Evolutionary conservation across 2,113 vertebrate species (phyloP).

Genomic region (Sardina pilchardus): DNA sequence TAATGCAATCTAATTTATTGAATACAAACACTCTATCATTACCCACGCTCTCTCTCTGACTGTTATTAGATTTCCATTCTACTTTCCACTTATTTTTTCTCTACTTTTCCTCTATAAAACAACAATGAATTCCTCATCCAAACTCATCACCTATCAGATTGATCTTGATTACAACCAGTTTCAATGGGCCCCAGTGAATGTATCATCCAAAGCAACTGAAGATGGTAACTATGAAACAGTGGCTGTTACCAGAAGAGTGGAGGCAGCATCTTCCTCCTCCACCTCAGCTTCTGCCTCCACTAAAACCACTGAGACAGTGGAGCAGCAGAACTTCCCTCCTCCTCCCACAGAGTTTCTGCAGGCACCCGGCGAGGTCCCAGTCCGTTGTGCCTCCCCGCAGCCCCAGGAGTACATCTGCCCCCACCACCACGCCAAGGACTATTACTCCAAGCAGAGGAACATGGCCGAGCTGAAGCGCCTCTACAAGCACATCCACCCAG

Average conservation of each 20-base stretch:
- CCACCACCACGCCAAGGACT: conserved; percentile 68
- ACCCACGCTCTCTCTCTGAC: background rate
- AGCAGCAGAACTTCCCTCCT: conserved; percentile 71
- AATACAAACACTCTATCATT: background rate
- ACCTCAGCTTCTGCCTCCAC: conserved; percentile 53
- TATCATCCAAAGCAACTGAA: conserved; percentile 64
- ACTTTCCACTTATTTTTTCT: background rate
- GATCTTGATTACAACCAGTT: conserved; percentile 78
- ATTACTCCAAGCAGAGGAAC: conserved; percentile 80
- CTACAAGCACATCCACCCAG: conserved; percentile 82
- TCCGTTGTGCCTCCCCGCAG: conserved; percentile 69
- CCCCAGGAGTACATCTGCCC: conserved; percentile 49
- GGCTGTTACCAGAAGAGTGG: conserved; percentile 52
- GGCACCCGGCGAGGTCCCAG: conserved; percentile 61
- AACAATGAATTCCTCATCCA: conserved; percentile 30
- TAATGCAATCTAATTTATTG: background rate
- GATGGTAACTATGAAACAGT: conserved; percentile 62
- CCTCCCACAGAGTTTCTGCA: conserved; percentile 65
- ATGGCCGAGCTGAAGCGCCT: conserved; percentile 80
- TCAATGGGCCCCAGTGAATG: conserved; percentile 69
- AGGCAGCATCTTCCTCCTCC: conserved; percentile 49
- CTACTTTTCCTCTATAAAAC: conserved; percentile 53
- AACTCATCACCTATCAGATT: conserved; percentile 64
- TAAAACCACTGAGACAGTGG: conserved; percentile 59
- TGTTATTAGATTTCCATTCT: background rate